Percentiles rank a stretch among this genome's conserved stretches.
Evolutionary conservation across 1,140 invertebrate genomes (phyloP).

Genomic region (Tetragnatha versicolor): DNA sequence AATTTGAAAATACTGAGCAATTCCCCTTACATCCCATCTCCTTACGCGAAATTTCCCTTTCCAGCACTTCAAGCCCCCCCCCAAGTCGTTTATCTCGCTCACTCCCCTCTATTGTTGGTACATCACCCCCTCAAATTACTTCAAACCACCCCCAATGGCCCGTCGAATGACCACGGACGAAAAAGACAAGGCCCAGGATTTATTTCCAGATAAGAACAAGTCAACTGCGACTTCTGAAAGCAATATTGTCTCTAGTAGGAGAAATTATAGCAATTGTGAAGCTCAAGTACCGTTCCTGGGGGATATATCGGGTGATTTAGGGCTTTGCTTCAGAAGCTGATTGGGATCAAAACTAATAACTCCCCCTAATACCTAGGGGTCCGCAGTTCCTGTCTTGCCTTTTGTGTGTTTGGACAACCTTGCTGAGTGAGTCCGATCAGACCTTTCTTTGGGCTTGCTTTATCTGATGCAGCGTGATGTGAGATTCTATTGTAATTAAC

Average conservation of each 20-base stretch:
- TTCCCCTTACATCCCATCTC: no score
- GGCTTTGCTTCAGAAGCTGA: slow-evolving; percentile 24
- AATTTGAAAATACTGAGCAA: no score
- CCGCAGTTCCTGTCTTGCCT: no score
- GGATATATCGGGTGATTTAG: slow-evolving; percentile 34
- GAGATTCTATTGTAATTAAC: no score
- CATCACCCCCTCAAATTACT: not conserved
- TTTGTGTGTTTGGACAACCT: no score
- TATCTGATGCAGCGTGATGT: no score
- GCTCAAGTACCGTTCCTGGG: not conserved
- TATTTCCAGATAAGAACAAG: not conserved
- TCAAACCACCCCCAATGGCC: not conserved
- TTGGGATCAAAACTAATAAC: slow-evolving; percentile 42
- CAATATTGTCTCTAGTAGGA: not conserved
- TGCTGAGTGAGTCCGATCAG: no score
- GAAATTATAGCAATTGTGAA: slow-evolving; percentile 33
- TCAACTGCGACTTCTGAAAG: not conserved
- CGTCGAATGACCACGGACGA: not conserved
- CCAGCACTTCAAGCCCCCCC: no score
- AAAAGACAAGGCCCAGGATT: not conserved
- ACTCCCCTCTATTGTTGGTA: not conserved
- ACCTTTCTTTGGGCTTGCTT: no score
- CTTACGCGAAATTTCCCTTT: no score
- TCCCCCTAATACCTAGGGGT: no score
- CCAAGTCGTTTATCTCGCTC: no score